Base-by-base conservation (phyloP, 2,888 invertebrate species). In the Siphlonurus alternatus region DNA sequence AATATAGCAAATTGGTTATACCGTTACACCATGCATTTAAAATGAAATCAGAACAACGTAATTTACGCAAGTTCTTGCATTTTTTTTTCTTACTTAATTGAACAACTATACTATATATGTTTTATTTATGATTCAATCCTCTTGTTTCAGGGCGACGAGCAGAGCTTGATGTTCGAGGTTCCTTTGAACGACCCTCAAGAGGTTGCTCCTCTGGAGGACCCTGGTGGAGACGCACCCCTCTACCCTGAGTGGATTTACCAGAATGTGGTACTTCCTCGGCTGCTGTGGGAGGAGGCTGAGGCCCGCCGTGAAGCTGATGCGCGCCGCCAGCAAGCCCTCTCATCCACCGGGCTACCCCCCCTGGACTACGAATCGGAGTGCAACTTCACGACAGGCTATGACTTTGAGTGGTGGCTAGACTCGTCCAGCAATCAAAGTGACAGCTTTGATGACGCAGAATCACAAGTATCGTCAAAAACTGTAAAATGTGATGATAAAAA, bases 241-340 rank as follows among this genome's bases (percentile, higher is more conserved):
- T 56, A 56, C 56, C 56, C 56, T n/a, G 56, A 56, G 15, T 56
- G 56, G 56, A 20, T 56, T 3, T 56, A 56, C n/a, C n/a, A 22
- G 5, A 10, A 56, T 20, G 56, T 56, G 56, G 22, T 56, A 10
- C 5, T 56, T 7, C 56, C 56, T 18, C n/a, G 56, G 5, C 56
- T 56, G n/a, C 56, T 56, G 56, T 56, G 22, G n/a, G 19, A 56
- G 56, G 56, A 56, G n/a, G 56, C 56, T 7, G 56, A 56, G 56
- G 38, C 5, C 7, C 38, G 15, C 7, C 38, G 38, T 5, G 7
- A 38, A 38, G 38, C 38, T 10, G 38, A 38, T 5, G 38, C 38
- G 15, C 38, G 38, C 15, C 38, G 38, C 5, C n/a, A n/a, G n/a
- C 38, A 38, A 38, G 7, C 38, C 38, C 38, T 38, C 38, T 38